Evolutionary conservation across 2,888 invertebrate genomes (phyloP).

Genomic region (Pseudanteris insignis): DNA sequence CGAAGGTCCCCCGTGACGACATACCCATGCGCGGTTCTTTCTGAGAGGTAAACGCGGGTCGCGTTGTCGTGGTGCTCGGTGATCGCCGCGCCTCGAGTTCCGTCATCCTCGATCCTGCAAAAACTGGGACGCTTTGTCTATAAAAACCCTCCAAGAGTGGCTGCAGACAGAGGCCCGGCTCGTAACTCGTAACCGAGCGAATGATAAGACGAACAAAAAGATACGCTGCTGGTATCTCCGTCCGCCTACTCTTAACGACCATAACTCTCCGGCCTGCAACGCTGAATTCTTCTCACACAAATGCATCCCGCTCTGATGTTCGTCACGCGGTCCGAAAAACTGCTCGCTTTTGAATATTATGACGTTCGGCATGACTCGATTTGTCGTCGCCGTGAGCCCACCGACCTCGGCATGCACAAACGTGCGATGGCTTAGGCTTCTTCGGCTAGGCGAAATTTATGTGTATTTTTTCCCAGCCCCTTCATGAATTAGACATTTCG

Average conservation of each 20-base stretch:
- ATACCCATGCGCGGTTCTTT: too few relatives aligned
- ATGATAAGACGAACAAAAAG: conserved; percentile 37
- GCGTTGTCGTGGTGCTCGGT: conserved; percentile 21
- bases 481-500: conserved; percentile 38
- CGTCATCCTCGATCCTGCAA: conserved; percentile 20
- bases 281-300: conserved; percentile 18
- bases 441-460: conserved; percentile 31
- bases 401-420: too few relatives aligned
- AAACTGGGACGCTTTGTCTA: conserved; percentile 34
- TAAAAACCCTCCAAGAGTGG: conserved; percentile 45
- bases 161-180: conserved; percentile 44
- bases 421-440: conserved; percentile 25
- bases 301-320: conserved; percentile 18
- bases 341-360: conserved; percentile 21
- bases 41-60: conserved; percentile 30
- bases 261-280: conserved; percentile 20
- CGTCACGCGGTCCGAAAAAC: conserved; percentile 21
- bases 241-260: conserved; percentile 16
- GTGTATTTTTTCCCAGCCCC: conserved; percentile 20
- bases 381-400: too few relatives aligned
- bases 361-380: conserved; percentile 27
- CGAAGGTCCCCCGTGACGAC: too few relatives aligned
- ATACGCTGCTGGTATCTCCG: too few relatives aligned
- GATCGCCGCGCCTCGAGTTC: conserved; percentile 30
- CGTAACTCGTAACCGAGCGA: conserved; percentile 34